Evolutionary conservation across 2,113 vertebrate genomes (phyloP), one percentile per base, ranked within the genome.

Genomic region (Nothobranchius furzeri): DNA sequence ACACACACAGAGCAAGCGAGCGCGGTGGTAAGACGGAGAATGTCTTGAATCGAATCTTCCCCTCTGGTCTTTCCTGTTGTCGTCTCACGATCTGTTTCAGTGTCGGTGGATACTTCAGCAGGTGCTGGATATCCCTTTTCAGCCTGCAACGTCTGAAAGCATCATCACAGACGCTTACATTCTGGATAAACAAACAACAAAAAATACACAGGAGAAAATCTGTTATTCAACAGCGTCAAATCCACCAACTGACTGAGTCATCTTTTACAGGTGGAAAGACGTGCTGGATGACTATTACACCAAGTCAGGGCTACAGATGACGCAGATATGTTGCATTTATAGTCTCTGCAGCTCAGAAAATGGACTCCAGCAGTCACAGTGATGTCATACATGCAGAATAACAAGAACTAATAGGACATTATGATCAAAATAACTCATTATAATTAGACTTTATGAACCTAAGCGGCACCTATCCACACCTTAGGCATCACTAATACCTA

Each of bases 201-300:
- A 53, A 48, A 45, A 51, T 30, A 3, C 30, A 30, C 30, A 30
- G 30, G 24, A 71, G 54, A 70, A 74, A 71, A 62, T 66, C 43
- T 58, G 64, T 52, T 72, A 55, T 71, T 84, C 54, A 66, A 69
- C 56, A 51, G 64, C 76, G 75, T 60, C 51, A 62, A 51, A 63
- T 51, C 59, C 52, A 70, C 69, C 75, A 76, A 51, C 77, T 71
- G 67, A 61, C 57, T 85, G 69, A 86, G 52, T 84, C 71, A 85
- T 79, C 68, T 40, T 45, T 60, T 43, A 71, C 48, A 46, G 60
- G 52, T 61, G 60, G 58, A 73, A 71, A 79, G 54, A 71, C 2
- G 47, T 40, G 66, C 52, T 12, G 55, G 61, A 78, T 65, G 64
- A 78, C 46, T 64, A 57, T 71, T 43, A 53, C 52, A 72, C 52